Evolutionary conservation across 2,113 vertebrate genomes (phyloP), one percentile per base, ranked within the genome.

Genomic region (Callospermophilus lateralis): DNA sequence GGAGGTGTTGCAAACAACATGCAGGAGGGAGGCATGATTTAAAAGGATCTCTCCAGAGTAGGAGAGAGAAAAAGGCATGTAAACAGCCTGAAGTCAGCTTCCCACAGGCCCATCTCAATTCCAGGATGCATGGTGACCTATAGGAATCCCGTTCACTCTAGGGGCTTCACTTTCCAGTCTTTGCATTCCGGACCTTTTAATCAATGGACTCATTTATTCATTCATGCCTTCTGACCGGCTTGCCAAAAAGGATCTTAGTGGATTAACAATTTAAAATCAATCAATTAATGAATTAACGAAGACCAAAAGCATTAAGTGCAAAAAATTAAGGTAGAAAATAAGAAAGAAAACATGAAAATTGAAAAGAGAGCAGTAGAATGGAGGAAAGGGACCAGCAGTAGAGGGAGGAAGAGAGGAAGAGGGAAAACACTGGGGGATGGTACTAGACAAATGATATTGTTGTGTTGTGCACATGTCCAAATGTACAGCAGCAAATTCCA

Each of bases 1-100:
- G 92, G 97, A 96, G 91, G 97, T 97, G 94, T 94, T 97, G 96
- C 95, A 93, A 96, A 97, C 89, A 97, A 19, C 11, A 1, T 8
- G 48, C 93, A 94, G 95, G 83, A 96, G 72, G 93, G 80, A 94
- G 77, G 68, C 51, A 4, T 39, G 65, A 76, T 67, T 85, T 90
- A 87, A 79, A 83, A 90, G 92, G 55, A 51, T 94, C 9, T 77
- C 79, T 95, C 58, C 55, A 11, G 58, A 30, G 63, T 45, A 9
- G 79, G 79, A 55, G n/a, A n/a, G 58, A 30, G 15, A 70, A 16
- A 17, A 1, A 17, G 6, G 72, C 55, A 15, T 24, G 2, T 1
- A 67, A 88, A 80, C 65, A n/a, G 74, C 22, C 86, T 55, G 63
- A 32, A 91, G 65, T 17, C 22, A 34, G 70, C 34, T 2, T 78